Conservation (phyloP, 2,888 invertebrate genomes). For the Drosophila austrosaltans region DNA sequence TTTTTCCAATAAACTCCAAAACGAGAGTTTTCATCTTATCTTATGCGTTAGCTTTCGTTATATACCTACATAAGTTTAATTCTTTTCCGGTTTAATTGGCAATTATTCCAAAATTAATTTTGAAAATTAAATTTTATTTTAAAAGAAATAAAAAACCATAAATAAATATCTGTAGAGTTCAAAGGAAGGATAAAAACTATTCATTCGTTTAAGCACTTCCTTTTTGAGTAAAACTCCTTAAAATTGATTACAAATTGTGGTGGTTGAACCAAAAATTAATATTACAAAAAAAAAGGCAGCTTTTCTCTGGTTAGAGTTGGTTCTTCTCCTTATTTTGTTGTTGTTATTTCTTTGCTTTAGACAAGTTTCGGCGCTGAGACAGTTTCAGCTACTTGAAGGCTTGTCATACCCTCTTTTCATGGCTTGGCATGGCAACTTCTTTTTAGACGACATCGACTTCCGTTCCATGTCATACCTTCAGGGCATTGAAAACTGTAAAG, state of each 20-base stretch:
- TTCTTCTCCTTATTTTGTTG: constrained; percentile 3
- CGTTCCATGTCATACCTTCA: constrained; percentile 54
- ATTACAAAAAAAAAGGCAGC: neutral
- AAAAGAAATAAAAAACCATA: too few species aligned
- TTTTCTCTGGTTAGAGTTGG: neutral
- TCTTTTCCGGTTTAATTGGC: too few species aligned
- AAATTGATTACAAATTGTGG: constrained; percentile 9
- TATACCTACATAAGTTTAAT: too few species aligned
- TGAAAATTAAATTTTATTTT: too few species aligned
- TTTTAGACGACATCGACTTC: constrained; percentile 51
- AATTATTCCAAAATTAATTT: too few species aligned
- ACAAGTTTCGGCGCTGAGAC: neutral
- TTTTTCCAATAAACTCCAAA: too few species aligned
- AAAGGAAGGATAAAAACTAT: too few species aligned
- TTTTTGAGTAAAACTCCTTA: neutral
- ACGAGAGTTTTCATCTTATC: too few species aligned
- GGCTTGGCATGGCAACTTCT: constrained; percentile 39
- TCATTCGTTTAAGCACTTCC: constrained; percentile 5
- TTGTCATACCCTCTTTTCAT: constrained; percentile 37
- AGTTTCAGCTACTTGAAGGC: constrained; percentile 15
- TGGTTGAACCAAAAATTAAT: constrained; percentile 6
- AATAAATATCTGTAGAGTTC: too few species aligned
- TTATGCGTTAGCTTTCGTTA: too few species aligned
- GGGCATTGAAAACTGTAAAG: constrained; percentile 49
- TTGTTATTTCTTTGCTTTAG: neutral